Conservation (phyloP, 2,113 vertebrate genomes). For the Dendrocopos noguchii region DNA sequence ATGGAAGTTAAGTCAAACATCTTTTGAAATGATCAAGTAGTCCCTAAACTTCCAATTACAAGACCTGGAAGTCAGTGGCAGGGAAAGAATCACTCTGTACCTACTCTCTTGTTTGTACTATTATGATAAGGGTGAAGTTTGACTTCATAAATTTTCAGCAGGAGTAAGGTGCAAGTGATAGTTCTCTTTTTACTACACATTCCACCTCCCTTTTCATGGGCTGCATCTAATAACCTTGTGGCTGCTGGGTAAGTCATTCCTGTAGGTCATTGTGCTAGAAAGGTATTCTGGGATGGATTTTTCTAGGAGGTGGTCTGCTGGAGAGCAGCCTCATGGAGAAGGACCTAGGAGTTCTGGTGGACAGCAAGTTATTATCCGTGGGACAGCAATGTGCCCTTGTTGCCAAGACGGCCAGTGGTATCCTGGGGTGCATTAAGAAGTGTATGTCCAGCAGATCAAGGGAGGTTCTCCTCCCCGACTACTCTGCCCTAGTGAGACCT, state of each 20-base stretch:
- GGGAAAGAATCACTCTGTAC: background rate
- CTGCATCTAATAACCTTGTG: background rate
- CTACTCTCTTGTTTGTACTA: background rate
- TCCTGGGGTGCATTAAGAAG: too few species aligned
- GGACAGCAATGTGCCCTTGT: too few species aligned
- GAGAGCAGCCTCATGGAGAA: too few species aligned
- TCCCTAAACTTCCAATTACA: background rate
- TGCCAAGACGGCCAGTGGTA: too few species aligned
- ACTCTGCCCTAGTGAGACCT: too few species aligned
- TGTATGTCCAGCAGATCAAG: too few species aligned
- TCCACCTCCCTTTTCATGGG: background rate
- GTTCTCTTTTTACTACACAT: background rate
- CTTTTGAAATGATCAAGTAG: background rate
- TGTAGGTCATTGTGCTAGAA: background rate
- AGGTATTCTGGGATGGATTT: accelerated
- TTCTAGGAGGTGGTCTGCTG: background rate
- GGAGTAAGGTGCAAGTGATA: background rate
- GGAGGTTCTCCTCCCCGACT: too few species aligned
- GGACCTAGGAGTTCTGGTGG: too few species aligned
- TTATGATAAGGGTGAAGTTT: background rate
- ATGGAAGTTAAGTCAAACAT: background rate
- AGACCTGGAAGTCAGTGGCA: background rate
- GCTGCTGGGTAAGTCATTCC: background rate
- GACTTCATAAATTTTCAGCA: background rate
- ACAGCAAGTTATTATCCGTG: too few species aligned